A percentile compares a stretch with the other conserved stretches of the same genome.
phyloP scores from a whole-genome alignment of 2,113 vertebrate species.

The Epinephelus fuscoguttatus region DNA sequence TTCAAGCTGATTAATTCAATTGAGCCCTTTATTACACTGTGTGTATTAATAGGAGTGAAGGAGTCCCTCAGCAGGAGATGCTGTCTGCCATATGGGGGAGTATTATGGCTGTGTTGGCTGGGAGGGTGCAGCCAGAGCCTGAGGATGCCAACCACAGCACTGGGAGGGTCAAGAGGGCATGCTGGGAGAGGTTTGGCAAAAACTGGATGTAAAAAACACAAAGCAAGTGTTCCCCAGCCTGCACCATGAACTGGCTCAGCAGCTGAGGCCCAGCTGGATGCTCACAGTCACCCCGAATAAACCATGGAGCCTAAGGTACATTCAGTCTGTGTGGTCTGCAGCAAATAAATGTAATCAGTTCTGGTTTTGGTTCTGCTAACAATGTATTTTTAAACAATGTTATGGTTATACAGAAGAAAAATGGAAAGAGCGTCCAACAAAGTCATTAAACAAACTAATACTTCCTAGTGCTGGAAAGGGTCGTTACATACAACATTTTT shows the following conservation, averaged over 20 bases:
- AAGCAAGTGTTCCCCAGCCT: constrained; percentile 1
- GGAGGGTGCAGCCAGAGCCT: constrained; percentile 9
- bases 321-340: not conserved
- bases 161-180: constrained; percentile 41
- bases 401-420: not conserved
- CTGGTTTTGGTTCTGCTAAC: not conserved
- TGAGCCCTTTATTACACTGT: constrained; percentile 68
- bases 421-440: not conserved
- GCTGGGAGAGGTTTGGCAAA: constrained; percentile 41
- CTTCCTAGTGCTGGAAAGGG: not conserved
- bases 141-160: constrained; percentile 21
- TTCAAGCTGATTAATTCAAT: constrained; percentile 79
- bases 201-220: constrained; percentile 4
- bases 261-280: not conserved
- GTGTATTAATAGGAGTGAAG: constrained; percentile 63
- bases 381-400: not conserved
- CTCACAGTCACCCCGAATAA: constrained; percentile 14
- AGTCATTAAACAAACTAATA: not conserved
- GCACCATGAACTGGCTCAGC: not conserved
- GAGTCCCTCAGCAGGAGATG: constrained; percentile 71
- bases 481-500: not conserved
- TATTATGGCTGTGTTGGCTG: constrained; percentile 49
- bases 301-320: not conserved
- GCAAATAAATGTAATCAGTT: not conserved
- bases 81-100: constrained; percentile 73